These are phyloP conservation scores for Cyphomyrus plagiostoma DNA, from an alignment of 2,113 vertebrate species.

Conservation along the genomic window DNA sequence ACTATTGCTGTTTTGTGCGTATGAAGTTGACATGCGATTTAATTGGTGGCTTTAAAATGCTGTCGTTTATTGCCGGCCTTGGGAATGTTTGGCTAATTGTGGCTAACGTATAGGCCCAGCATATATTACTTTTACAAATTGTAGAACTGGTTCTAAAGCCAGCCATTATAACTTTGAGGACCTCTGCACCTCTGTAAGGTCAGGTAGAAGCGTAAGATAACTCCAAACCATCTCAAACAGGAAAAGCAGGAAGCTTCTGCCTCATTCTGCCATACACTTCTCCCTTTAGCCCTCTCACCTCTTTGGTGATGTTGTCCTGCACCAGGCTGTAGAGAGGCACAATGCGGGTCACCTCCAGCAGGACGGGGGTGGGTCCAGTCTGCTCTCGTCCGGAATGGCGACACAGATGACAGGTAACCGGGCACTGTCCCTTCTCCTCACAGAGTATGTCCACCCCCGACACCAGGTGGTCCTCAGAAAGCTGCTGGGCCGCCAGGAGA, in stretches of 20 bases:
- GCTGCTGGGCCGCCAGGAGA: slow-evolving; percentile 84
- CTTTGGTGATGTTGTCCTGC: slow-evolving; percentile 88
- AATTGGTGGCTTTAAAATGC: neutral
- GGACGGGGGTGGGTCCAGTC: slow-evolving; percentile 78
- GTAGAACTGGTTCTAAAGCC: neutral
- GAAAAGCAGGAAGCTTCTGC: neutral
- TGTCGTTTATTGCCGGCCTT: neutral
- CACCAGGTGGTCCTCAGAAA: slow-evolving; percentile 82
- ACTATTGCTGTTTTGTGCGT: neutral
- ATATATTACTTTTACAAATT: neutral
- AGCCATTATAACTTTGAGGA: neutral
- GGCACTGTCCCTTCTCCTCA: slow-evolving; percentile 90
- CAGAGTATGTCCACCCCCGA: slow-evolving; percentile 88
- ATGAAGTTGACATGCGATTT: neutral
- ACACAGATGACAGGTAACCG: slow-evolving; percentile 86
- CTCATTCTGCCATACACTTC: neutral
- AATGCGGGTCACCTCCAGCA: slow-evolving; percentile 85
- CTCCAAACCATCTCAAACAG: neutral
- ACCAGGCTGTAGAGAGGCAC: slow-evolving; percentile 87
- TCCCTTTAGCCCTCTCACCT: slow-evolving; percentile 64
- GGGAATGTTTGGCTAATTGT: neutral
- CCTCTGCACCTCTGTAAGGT: neutral
- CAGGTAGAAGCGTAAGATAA: neutral
- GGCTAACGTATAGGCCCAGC: neutral
- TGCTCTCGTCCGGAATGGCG: slow-evolving; percentile 78